Conservation (phyloP, 2,888 invertebrate genomes). For the Acleris laterana region DNA sequence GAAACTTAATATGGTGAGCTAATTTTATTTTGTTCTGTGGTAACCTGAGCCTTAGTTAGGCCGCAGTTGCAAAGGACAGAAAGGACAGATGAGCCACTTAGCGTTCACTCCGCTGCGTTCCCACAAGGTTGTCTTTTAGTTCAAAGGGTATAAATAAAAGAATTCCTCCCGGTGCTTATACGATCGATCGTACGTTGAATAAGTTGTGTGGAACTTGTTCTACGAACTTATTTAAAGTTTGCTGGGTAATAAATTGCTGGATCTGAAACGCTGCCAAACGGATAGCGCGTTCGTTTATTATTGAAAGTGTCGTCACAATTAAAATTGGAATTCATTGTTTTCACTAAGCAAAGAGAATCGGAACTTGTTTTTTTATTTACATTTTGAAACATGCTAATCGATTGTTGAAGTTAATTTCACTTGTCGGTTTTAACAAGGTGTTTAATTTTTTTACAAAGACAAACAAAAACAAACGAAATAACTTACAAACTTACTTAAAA, state of each 20-base stretch:
- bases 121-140: constrained; percentile 42
- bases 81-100: constrained; percentile 76
- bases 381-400: too few species aligned
- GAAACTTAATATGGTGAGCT: constrained; percentile 77
- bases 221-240: constrained; percentile 33
- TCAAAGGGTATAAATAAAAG: constrained; percentile 41
- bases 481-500: too few species aligned
- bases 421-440: too few species aligned
- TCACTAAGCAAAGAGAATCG: too few species aligned
- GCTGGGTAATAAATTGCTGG: constrained; percentile 14
- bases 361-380: background rate
- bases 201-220: constrained; percentile 34
- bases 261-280: constrained; percentile 24
- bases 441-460: too few species aligned
- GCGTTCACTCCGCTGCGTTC: constrained; percentile 70
- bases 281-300: constrained; percentile 8
- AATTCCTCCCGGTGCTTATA: constrained; percentile 25
- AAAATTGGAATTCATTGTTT: background rate
- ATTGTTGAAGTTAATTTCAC: too few species aligned
- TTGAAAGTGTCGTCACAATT: constrained; percentile 1
- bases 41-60: constrained; percentile 71
- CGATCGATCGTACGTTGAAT: constrained; percentile 40
- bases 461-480: too few species aligned
- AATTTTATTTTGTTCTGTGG: constrained; percentile 63
- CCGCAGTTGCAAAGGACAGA: constrained; percentile 62